Base-by-base conservation (phyloP, 2,888 invertebrate genomes). In the Drosophila maculinotata region DNA sequence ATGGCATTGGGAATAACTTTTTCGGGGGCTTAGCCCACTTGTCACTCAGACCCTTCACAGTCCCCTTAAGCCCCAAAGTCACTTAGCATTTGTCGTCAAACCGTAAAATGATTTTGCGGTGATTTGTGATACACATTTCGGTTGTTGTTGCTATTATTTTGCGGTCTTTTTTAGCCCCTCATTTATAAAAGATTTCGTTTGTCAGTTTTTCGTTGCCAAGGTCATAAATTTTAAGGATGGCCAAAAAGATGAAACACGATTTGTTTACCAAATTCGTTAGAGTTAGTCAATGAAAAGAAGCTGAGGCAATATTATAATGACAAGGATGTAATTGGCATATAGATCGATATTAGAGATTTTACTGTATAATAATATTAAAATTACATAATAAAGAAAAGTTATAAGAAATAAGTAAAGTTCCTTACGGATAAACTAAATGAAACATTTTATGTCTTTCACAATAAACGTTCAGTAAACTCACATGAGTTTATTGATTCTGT, bases 21-120 rank as follows among this genome's bases (percentile, higher is more conserved):
- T 59, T 25, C 8, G 38, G 36, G 15, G 7, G 25, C 15, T 59
- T 9, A 38, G 9, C 12, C 12, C 8, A 12, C 36, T 15, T 15
- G 41, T 45, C 35, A 49, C 30, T 48, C 30, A 20, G 15, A 23
- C 30, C 26, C 33, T 39, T 4, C 2, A 6, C 28, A 10, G 10
- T 9, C n/a, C 6, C 12, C 41, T 30, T 10, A 35, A 31, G 28
- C 10, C 14, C 28, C 14, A 20, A 23, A 47, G 33, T 64, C 58
- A 35, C 39, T 70, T 54, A 51, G 51, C 51, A 64, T 54, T 70
- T 59, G 71, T 57, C 26, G 35, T 39, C 30, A 44, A 52, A 39
- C 31, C 63, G 45, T 63, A 36, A 63, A 74, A 56, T 64, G 42
- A 75, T 69, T 74, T 74, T 74, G 42, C 36, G 52, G 59, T 69